These are phyloP conservation scores for Syngnathus floridae DNA, from an alignment of 2,113 vertebrate species.

Conservation along the genomic window DNA sequence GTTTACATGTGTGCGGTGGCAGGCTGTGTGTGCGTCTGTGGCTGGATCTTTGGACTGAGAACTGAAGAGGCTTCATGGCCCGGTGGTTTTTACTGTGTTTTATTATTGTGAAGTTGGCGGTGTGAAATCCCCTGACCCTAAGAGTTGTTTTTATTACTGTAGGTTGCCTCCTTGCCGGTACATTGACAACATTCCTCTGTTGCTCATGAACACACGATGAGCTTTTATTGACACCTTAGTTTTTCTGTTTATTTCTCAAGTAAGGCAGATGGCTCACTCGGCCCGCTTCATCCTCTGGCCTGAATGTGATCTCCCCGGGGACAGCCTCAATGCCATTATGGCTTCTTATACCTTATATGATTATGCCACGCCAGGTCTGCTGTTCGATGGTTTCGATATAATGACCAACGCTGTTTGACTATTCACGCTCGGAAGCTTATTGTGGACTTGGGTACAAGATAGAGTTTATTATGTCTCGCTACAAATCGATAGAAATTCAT, in stretches of 20 bases:
- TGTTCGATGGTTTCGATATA: constrained; percentile 82
- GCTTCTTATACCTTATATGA: constrained; percentile 63
- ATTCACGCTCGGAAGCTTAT: constrained; percentile 87
- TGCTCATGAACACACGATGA: constrained; percentile 1
- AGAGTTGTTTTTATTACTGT: constrained; percentile 26
- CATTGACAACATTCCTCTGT: neutral
- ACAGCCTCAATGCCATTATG: constrained; percentile 44
- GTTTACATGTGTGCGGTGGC: constrained; percentile 53
- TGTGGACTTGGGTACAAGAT: constrained; percentile 75
- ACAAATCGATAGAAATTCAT: constrained; percentile 88
- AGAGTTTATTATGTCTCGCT: constrained; percentile 82
- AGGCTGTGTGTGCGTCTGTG: constrained; percentile 33
- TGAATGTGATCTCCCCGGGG: constrained; percentile 36
- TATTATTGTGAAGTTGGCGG: constrained; percentile 28
- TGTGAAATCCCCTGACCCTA: constrained; percentile 42
- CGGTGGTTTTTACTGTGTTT: constrained; percentile 28
- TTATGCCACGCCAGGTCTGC: constrained; percentile 67
- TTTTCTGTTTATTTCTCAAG: constrained; percentile 27
- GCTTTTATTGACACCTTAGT: constrained; percentile 20
- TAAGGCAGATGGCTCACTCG: constrained; percentile 44
- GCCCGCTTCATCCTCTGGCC: constrained; percentile 43
- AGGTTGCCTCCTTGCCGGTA: constrained; percentile 8
- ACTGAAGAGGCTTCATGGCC: constrained; percentile 19
- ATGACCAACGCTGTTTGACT: constrained; percentile 84
- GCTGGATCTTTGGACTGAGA: constrained; percentile 19